A percentile compares a stretch with the other conserved stretches of the same genome.
Conservation (phyloP, 2,888 invertebrate species). For the Thalpophila matura region DNA sequence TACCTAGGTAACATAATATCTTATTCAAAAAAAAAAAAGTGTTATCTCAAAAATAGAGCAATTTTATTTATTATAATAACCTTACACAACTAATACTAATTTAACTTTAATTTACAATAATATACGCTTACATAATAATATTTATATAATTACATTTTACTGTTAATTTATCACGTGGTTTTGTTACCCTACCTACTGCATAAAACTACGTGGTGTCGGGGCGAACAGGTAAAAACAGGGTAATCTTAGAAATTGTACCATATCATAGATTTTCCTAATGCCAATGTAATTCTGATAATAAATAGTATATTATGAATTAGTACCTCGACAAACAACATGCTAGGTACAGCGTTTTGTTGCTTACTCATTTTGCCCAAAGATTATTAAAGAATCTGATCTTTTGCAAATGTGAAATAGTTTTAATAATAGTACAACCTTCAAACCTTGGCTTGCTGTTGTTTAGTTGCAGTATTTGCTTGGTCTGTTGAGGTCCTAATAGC, state of each 20-base stretch:
- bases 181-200: constrained; percentile 76
- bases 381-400: neutral
- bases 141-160: constrained; percentile 79
- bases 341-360: neutral
- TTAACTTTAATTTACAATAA: constrained; percentile 78
- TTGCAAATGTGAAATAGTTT: neutral
- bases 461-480: constrained; percentile 11
- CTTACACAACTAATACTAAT: constrained; percentile 73
- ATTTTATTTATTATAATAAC: constrained; percentile 76
- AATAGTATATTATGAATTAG: constrained; percentile 56
- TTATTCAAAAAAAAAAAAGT: constrained; percentile 68
- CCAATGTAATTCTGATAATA: constrained; percentile 59
- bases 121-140: constrained; percentile 64
- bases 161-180: constrained; percentile 88
- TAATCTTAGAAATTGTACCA: constrained; percentile 46
- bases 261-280: constrained; percentile 44
- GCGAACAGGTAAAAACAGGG: constrained; percentile 43
- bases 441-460: constrained; percentile 8
- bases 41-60: constrained; percentile 73
- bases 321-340: constrained; percentile 41
- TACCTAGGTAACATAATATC: constrained; percentile 71
- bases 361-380: neutral
- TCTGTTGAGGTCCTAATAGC: constrained; percentile 53
- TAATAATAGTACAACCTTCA: constrained; percentile 14
- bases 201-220: constrained; percentile 47